Base-by-base conservation (phyloP, 1,140 invertebrate genomes). In the Lucilia cuprina region DNA sequence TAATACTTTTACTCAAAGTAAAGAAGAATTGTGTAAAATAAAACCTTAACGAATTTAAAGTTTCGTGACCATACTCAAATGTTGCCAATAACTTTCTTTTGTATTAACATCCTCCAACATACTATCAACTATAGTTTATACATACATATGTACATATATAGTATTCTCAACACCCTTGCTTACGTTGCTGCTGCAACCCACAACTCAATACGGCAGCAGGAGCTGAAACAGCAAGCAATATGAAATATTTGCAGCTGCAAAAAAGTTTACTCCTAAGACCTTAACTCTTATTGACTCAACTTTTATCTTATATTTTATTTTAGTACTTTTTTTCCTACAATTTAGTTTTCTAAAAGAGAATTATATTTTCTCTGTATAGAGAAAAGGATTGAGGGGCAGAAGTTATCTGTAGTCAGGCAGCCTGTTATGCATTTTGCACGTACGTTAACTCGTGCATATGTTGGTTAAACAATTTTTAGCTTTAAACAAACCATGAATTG, bases 11-110 rank as follows among this genome's bases (percentile, higher is more conserved):
- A 0, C 41, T 8, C 5, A 10, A 41, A 41, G 50, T 10, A 60
- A 17, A 17, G 7, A 17, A 60, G n/a, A 60, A 17, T 14, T 2
- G 14, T 14, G n/a, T 4, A 3, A n/a, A n/a, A 60, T 14, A 60
- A 70, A 25, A 21, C 5, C 65, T 70, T 70, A 70, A 70, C 65
- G 77, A 80, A 80, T 80, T n/a, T 49, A 3, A 80, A 49, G 41
- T 80, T 80, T 80, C 77, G 77, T 80, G 77, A 80, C 77, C 77
- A 80, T 50, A 50, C 77, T 80, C 25, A 80, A 80, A 80, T 80
- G 35, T 80, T 80, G 77, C 77, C 77, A 80, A 80, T 80, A 80
- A 80, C 77, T 80, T 80, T 49, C 77, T 80, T 80, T 80, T 21
- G 10, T 80, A 50, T 19, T 14, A 80, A 49, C 19, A 49, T 47